Percentiles rank a stretch among this genome's conserved stretches.
These are phyloP conservation scores for Athripsodes cinereus DNA, from an alignment of 2,888 invertebrate species.

Conservation along the genomic window DNA sequence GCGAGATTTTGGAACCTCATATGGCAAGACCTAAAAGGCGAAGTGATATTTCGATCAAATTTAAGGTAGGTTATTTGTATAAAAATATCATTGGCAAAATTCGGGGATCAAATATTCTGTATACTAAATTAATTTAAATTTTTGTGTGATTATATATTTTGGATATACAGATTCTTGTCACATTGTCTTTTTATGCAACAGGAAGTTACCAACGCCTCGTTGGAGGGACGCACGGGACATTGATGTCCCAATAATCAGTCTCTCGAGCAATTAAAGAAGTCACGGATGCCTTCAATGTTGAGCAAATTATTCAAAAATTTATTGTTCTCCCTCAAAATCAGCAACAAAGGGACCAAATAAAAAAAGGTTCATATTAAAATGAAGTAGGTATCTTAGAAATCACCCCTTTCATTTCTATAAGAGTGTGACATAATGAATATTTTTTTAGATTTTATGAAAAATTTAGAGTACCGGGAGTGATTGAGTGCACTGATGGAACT, in stretches of 20 bases:
- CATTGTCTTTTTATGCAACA: conserved; percentile 3
- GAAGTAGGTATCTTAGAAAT: not conserved
- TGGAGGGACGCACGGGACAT: not conserved
- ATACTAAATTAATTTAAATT: not conserved
- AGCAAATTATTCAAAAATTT: not conserved
- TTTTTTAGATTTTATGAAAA: not conserved
- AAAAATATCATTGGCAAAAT: too few relatives aligned
- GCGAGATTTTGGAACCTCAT: not conserved
- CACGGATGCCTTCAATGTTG: not conserved
- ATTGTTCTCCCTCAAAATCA: not conserved
- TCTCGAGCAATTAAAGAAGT: conserved; percentile 1
- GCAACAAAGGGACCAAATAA: not conserved
- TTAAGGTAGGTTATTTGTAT: not conserved
- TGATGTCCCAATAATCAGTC: not conserved
- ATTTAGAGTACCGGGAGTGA: not conserved
- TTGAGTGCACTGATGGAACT: not conserved
- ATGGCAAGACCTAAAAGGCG: not conserved
- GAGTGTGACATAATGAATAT: not conserved
- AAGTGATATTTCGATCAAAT: not conserved
- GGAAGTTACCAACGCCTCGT: not conserved
- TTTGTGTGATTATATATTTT: not conserved
- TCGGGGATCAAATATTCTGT: not conserved
- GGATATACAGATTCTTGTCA: not conserved
- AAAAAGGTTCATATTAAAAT: not conserved
- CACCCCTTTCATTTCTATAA: not conserved